Percentiles rank a stretch among this genome's conserved stretches.
Evolutionary conservation across 53 echinoderm and acorn worm genomes (phyloP).

Genomic region (Antedon mediterranea): DNA sequence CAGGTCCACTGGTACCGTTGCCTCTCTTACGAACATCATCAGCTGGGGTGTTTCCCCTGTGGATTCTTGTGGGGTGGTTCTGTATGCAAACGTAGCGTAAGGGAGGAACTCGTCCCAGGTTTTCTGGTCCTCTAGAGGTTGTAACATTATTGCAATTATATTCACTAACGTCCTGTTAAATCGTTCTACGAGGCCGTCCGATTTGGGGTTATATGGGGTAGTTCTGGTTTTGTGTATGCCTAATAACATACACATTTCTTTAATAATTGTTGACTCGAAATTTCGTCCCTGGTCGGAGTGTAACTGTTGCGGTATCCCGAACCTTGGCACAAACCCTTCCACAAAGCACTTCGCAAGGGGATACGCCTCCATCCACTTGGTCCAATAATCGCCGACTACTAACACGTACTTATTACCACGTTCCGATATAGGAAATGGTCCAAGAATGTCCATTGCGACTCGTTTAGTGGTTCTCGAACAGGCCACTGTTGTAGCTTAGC

Average conservation of each 20-base stretch:
- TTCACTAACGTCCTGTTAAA: slow-evolving; percentile 21
- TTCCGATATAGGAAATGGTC: slow-evolving; percentile 14
- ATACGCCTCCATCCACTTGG: slow-evolving; percentile 23
- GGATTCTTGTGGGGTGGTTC: slow-evolving; percentile 29
- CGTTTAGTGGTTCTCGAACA: no score
- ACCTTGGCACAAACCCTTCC: slow-evolving; percentile 14
- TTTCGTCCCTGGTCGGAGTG: slow-evolving; percentile 17
- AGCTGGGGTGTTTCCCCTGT: slow-evolving; percentile 42
- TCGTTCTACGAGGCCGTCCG: slow-evolving; percentile 25
- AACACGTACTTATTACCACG: slow-evolving; percentile 11
- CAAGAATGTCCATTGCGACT: no score
- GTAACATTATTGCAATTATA: slow-evolving; percentile 7
- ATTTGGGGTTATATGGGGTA: slow-evolving; percentile 21
- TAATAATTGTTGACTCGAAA: slow-evolving; percentile 1
- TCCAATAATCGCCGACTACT: slow-evolving; percentile 21
- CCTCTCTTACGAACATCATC: slow-evolving; percentile 37
- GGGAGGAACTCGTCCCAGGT: slow-evolving; percentile 33
- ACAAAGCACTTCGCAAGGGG: slow-evolving; percentile 17
- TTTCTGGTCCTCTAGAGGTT: not conserved
- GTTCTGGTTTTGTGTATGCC: slow-evolving; percentile 23
- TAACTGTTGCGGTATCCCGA: slow-evolving; percentile 13
- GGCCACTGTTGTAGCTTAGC: no score
- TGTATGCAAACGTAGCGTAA: slow-evolving; percentile 30
- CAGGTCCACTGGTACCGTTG: slow-evolving; percentile 27
- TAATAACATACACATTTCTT: slow-evolving; percentile 9